These are phyloP conservation scores for Cossypha dichroa DNA, from an alignment of 2,797 vertebrate species.

Conservation along the genomic window DNA sequence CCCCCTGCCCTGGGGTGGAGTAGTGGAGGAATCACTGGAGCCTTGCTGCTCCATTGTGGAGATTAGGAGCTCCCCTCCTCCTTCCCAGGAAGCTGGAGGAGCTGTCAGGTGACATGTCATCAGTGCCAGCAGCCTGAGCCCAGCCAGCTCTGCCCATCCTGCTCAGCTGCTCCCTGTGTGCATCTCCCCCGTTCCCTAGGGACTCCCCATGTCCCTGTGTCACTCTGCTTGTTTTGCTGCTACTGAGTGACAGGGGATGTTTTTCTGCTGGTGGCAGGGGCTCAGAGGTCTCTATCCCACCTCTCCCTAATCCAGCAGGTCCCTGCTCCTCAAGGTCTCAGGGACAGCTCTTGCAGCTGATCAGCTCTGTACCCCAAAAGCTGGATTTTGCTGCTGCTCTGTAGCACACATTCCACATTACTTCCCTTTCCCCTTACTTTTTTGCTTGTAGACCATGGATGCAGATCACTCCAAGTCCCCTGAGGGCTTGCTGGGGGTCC, in stretches of 20 bases:
- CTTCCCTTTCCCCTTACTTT: background rate
- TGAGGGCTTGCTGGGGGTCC: slow-evolving; percentile 91
- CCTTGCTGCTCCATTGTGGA: background rate
- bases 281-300: background rate
- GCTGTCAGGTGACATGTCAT: background rate
- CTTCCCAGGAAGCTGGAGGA: background rate
- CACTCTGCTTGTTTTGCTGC: background rate
- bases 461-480: slow-evolving; percentile 97
- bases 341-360: background rate
- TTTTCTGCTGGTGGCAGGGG: background rate
- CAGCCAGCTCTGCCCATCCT: background rate
- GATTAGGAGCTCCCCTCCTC: background rate
- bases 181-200: background rate
- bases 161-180: rapidly evolving
- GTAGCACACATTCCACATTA: background rate
- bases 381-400: background rate
- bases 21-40: background rate
- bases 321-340: background rate
- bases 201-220: background rate
- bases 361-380: background rate
- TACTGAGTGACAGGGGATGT: background rate
- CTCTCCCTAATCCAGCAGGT: background rate
- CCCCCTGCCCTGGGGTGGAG: background rate
- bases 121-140: background rate
- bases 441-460: slow-evolving; percentile 88